phyloP scores from a whole-genome alignment of 1,140 invertebrate species.

The Chironomus striatipennis region DNA sequence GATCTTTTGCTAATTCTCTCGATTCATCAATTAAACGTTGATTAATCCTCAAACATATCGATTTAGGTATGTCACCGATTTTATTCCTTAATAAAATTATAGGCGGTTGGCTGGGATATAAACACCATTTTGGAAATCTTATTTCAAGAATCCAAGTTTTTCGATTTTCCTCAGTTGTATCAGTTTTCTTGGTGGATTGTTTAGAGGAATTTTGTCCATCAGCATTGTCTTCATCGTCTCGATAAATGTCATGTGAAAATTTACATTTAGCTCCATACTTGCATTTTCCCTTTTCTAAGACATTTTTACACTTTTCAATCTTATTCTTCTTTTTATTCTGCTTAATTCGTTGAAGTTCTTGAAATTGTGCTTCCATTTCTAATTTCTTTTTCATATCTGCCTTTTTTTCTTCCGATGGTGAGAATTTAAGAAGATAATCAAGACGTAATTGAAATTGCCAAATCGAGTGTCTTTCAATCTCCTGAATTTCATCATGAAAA shows the following conservation, averaged over 20 bases:
- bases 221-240: conserved; percentile 37
- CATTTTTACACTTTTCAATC: conserved; percentile 55
- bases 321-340: conserved; percentile 41
- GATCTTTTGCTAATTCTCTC: conserved; percentile 48
- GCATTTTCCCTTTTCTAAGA: conserved; percentile 54
- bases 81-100: conserved; percentile 56
- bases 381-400: conserved; percentile 38
- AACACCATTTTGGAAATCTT: conserved; percentile 56
- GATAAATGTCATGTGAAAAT: conserved; percentile 54
- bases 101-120: conserved; percentile 63
- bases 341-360: conserved; percentile 30
- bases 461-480: conserved; percentile 53
- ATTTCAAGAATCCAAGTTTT: conserved; percentile 56
- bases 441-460: conserved; percentile 58
- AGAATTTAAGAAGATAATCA: conserved; percentile 53
- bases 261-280: conserved; percentile 60
- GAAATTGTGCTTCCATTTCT: conserved; percentile 23
- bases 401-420: conserved; percentile 43
- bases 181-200: conserved; percentile 24
- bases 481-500: conserved; percentile 55
- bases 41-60: conserved; percentile 52
- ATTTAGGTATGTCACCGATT: conserved; percentile 47
- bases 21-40: conserved; percentile 56
- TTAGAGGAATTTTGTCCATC: conserved; percentile 29
- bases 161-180: conserved; percentile 30